A percentile compares a stretch with the other conserved stretches of the same genome.
Evolutionary conservation across 2,113 vertebrate genomes (phyloP).

Genomic region (Phoxinus phoxinus): DNA sequence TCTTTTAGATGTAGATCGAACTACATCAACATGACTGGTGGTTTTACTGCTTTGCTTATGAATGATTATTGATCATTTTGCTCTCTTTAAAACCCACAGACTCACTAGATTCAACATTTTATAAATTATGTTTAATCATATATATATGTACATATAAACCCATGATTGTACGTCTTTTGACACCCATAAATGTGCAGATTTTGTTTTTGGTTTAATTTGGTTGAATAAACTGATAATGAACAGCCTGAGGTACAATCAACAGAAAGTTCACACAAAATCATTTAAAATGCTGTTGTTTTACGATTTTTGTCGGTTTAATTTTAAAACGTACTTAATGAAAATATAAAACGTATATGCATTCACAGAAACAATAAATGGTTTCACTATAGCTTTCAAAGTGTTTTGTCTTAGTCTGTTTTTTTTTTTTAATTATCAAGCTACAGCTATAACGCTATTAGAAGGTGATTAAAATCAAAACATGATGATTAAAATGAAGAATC

Average conservation of each 20-base stretch:
- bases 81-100: neutral
- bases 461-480: too few species aligned
- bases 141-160: slow-evolving; percentile 12
- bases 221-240: slow-evolving; percentile 1
- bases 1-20: neutral
- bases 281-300: neutral
- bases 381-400: neutral
- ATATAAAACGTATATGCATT: neutral
- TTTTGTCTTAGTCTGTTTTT: neutral
- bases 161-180: slow-evolving; percentile 9
- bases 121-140: slow-evolving; percentile 34
- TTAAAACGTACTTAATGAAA: neutral
- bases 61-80: neutral
- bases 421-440: neutral
- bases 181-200: neutral
- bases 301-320: neutral
- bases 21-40: neutral
- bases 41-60: neutral
- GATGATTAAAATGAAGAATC: too few species aligned
- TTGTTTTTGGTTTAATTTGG: neutral
- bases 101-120: neutral
- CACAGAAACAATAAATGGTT: neutral
- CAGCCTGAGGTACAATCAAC: neutral
- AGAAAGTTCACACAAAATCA: neutral
- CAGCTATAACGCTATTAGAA: too few species aligned